Conservation (phyloP, 2,888 invertebrate species). For the Lasiommata megera region DNA sequence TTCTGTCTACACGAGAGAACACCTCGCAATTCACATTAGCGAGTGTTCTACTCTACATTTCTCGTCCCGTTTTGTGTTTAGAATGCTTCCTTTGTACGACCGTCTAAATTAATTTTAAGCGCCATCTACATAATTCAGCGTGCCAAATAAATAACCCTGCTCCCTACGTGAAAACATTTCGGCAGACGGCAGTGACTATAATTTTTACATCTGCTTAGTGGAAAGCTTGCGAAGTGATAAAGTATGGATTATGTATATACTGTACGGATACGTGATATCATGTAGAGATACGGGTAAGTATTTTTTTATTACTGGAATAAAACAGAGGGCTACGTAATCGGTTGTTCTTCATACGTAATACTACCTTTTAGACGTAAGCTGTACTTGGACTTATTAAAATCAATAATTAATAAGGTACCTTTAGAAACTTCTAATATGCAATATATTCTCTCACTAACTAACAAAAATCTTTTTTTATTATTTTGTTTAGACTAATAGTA, state of each 20-base stretch:
- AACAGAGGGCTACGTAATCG: background rate
- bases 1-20: constrained; percentile 13
- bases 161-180: constrained; percentile 24
- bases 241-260: background rate
- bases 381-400: too few species aligned
- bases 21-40: constrained; percentile 27
- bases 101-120: constrained; percentile 37
- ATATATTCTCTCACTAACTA: too few species aligned
- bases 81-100: constrained; percentile 34
- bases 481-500: too few species aligned
- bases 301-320: background rate
- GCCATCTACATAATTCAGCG: constrained; percentile 32
- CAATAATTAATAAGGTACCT: too few species aligned
- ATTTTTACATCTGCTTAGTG: constrained; percentile 4
- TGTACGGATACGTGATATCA: too few species aligned
- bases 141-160: constrained; percentile 24
- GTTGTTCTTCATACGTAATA: too few species aligned
- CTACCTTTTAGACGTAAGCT: too few species aligned
- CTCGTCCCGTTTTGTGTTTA: constrained; percentile 31
- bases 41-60: constrained; percentile 30
- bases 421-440: too few species aligned
- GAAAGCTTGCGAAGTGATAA: constrained; percentile 6
- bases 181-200: background rate
- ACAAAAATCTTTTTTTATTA: too few species aligned
- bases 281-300: too few species aligned